Conservation (phyloP, 2,888 invertebrate genomes). For the Drosophila kokeensis region DNA sequence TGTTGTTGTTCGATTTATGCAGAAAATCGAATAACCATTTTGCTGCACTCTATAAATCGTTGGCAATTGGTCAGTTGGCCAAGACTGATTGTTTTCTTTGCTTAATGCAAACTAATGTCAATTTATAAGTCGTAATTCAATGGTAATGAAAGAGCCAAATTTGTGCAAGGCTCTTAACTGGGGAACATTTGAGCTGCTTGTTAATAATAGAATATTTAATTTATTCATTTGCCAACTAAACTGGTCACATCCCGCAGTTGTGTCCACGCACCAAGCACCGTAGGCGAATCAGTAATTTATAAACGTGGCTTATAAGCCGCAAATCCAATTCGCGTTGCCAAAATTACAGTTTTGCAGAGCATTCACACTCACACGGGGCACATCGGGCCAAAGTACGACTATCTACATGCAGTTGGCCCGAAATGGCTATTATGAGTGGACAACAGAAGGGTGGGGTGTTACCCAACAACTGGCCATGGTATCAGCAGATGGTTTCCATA, state of each 20-base stretch:
- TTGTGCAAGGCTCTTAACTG: not conserved
- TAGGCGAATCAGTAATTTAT: constrained; percentile 74
- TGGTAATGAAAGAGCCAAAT: not conserved
- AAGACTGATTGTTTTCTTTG: not conserved
- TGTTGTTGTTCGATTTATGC: not conserved
- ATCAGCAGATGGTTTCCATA: constrained; percentile 11
- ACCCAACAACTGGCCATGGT: constrained; percentile 2
- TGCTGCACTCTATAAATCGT: not conserved
- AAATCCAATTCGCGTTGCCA: constrained; percentile 69
- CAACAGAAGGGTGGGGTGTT: not conserved
- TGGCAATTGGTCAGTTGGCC: not conserved
- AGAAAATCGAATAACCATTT: not conserved
- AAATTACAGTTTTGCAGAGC: constrained; percentile 50
- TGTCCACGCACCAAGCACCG: constrained; percentile 33
- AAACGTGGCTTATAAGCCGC: constrained; percentile 76
- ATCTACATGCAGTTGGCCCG: constrained; percentile 27
- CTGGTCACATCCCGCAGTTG: constrained; percentile 9
- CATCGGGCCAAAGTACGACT: constrained; percentile 6
- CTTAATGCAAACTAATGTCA: not conserved
- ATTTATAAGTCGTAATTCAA: not conserved
- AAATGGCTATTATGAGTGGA: constrained; percentile 41
- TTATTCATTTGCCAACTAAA: constrained; percentile 69
- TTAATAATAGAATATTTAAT: constrained; percentile 65
- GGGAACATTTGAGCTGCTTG: not conserved
- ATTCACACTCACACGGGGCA: constrained; percentile 29